Percentiles rank a stretch among this genome's conserved stretches.
Evolutionary conservation across 2,888 invertebrate genomes (phyloP).

Genomic region (Limenitis camilla): DNA sequence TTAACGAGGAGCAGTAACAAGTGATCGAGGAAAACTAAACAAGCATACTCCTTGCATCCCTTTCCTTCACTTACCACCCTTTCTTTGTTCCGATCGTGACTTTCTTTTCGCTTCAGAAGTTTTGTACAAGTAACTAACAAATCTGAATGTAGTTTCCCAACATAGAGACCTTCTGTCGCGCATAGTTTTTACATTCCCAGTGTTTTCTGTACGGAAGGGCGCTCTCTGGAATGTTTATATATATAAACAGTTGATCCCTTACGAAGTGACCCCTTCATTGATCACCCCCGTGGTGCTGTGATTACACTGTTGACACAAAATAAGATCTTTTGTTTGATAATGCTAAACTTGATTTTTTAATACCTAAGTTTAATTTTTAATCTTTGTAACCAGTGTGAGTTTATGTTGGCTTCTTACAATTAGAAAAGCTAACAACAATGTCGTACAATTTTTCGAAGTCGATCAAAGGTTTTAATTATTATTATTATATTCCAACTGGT

Average conservation of each 20-base stretch:
- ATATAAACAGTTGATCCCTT: slow-evolving; percentile 33
- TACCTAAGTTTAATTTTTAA: slow-evolving; percentile 67
- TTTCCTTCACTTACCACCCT: slow-evolving; percentile 26
- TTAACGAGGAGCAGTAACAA: slow-evolving; percentile 84
- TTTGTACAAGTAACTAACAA: slow-evolving; percentile 46
- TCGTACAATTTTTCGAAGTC: slow-evolving; percentile 69
- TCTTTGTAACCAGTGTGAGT: slow-evolving; percentile 63
- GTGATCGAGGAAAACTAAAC: slow-evolving; percentile 79
- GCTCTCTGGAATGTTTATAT: slow-evolving; percentile 63
- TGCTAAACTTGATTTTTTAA: slow-evolving; percentile 22
- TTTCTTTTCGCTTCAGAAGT: slow-evolving; percentile 51
- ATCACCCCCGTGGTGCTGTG: slow-evolving; percentile 50
- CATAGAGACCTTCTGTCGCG: slow-evolving; percentile 40
- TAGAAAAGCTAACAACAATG: slow-evolving; percentile 47
- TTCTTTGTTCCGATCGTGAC: slow-evolving; percentile 32
- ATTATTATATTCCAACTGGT: slow-evolving; percentile 55
- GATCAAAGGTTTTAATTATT: slow-evolving; percentile 67
- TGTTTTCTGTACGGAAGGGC: slow-evolving; percentile 62
- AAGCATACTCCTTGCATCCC: slow-evolving; percentile 23
- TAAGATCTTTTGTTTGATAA: too few relatives aligned
- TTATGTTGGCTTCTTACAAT: slow-evolving; percentile 53
- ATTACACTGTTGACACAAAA: slow-evolving; percentile 27
- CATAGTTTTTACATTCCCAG: slow-evolving; percentile 63
- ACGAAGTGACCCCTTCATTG: slow-evolving; percentile 60
- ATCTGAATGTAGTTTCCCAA: slow-evolving; percentile 39